phyloP scores from a whole-genome alignment of 2,113 vertebrate genomes.

The Myrmecophaga tridactyla region DNA sequence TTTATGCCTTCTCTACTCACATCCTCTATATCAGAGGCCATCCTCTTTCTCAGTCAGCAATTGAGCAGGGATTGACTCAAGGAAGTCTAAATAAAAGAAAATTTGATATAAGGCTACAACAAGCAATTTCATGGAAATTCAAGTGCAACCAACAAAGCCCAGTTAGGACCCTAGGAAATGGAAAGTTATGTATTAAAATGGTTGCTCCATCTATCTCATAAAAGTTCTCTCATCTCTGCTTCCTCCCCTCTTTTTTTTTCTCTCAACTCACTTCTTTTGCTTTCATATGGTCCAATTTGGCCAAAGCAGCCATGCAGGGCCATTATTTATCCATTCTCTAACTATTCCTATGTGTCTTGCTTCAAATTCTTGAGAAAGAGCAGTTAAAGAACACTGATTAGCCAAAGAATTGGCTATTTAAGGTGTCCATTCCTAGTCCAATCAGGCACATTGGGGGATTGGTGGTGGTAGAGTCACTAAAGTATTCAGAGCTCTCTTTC shows the following conservation, averaged over 20 bases:
- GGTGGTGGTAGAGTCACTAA: neutral
- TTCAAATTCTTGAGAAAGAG: constrained; percentile 16
- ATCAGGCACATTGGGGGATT: neutral
- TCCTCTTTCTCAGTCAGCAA: neutral
- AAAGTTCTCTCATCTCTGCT: neutral
- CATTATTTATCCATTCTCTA: neutral
- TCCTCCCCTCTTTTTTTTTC: neutral
- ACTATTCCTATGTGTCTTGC: neutral
- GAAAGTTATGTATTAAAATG: constrained; percentile 7
- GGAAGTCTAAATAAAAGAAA: neutral
- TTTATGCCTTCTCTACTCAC: neutral
- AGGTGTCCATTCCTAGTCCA: neutral
- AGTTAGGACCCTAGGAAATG: neutral
- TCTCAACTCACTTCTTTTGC: neutral
- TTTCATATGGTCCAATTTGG: neutral
- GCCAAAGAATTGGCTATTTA: neutral
- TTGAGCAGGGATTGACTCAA: neutral
- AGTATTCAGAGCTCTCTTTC: neutral
- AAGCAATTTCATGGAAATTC: neutral
- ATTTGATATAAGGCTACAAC: constrained; percentile 6
- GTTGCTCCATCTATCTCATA: neutral
- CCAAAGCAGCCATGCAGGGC: neutral
- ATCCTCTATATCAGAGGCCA: neutral
- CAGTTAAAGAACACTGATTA: neutral
- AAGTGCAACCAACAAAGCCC: neutral